Conservation (phyloP, 2,888 invertebrate genomes). For the Sepiola atlantica region DNA sequence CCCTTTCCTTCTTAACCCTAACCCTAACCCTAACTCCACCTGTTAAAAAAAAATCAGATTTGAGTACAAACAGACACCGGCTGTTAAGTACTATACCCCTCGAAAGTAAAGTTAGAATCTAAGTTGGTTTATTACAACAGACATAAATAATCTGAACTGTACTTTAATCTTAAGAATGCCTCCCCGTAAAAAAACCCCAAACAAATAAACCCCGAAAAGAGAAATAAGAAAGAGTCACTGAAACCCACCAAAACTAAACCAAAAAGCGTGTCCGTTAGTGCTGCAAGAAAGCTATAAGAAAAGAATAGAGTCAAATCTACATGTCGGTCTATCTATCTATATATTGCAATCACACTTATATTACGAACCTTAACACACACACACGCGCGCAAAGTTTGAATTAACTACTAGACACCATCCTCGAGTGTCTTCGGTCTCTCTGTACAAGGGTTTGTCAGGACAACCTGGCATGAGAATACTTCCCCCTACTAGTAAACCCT, state of each 20-base stretch:
- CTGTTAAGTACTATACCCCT: not conserved
- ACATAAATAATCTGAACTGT: not conserved
- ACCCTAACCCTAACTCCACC: not conserved
- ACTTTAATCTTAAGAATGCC: not conserved
- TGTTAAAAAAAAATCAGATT: too few relatives aligned
- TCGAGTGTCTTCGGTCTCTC: too few relatives aligned
- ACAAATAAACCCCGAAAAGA: too few relatives aligned
- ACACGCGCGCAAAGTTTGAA: too few relatives aligned
- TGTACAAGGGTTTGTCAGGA: too few relatives aligned
- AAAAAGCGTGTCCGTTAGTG: not conserved
- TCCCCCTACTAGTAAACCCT: too few relatives aligned
- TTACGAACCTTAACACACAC: not conserved
- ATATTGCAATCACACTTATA: not conserved
- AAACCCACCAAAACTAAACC: not conserved
- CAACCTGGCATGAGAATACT: too few relatives aligned
- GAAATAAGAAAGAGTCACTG: not conserved
- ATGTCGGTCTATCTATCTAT: not conserved
- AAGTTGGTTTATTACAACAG: not conserved
- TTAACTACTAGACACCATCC: too few relatives aligned
- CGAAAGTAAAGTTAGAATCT: not conserved
- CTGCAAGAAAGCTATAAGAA: not conserved
- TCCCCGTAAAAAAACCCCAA: not conserved
- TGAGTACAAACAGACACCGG: slow-evolving; percentile 4
- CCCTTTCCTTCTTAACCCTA: not conserved
- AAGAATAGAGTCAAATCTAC: not conserved